Conservation (phyloP, 2,888 invertebrate species). For the Cancer borealis region DNA sequence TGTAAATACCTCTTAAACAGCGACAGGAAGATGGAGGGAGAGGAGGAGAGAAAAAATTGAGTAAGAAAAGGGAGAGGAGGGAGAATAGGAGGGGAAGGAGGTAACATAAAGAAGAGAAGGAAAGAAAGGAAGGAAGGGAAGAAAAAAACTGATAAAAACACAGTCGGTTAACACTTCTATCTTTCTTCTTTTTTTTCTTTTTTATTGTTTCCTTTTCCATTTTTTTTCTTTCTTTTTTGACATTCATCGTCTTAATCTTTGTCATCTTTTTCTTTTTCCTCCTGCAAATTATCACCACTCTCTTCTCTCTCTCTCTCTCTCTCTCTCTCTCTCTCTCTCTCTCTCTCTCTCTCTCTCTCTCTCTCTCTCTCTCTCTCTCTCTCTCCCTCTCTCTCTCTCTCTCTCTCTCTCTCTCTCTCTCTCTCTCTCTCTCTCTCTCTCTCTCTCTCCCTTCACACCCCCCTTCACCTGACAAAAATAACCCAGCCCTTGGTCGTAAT, state of each 20-base stretch:
- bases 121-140: neutral
- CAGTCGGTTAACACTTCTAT: neutral
- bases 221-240: neutral
- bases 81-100: neutral
- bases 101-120: neutral
- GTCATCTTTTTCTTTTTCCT: neutral
- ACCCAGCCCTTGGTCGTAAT: neutral
- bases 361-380: neutral
- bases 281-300: neutral
- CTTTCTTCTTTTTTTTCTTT: neutral
- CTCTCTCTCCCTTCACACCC: neutral
- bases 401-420: neutral
- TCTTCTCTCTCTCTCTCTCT: neutral
- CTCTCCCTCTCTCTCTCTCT: neutral
- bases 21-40: neutral
- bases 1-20: neutral
- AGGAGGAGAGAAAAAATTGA: neutral
- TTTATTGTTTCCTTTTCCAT: neutral
- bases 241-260: neutral
- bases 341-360: neutral
- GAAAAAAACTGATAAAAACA: neutral
- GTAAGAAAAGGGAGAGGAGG: neutral
- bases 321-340: neutral
- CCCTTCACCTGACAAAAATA: slow-evolving; percentile 13
- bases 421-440: neutral